Percentiles rank a stretch among this genome's conserved stretches.
phyloP scores from a whole-genome alignment of 2,797 vertebrate species.

The Cetoscarus ocellatus region DNA sequence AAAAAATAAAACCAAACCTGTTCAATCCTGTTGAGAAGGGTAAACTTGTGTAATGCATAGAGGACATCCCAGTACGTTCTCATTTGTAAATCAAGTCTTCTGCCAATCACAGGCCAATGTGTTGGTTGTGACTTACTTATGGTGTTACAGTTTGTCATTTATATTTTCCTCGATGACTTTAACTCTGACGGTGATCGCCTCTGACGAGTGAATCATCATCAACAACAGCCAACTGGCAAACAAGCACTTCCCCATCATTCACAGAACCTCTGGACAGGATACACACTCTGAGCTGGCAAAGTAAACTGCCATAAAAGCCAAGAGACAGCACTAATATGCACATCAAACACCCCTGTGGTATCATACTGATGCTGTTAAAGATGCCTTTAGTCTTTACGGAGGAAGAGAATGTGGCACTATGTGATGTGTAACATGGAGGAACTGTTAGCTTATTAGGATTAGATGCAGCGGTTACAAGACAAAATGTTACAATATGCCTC shows the following conservation, averaged over 20 bases:
- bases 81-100: conserved; percentile 4
- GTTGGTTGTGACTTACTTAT: background rate
- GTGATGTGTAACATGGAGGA: background rate
- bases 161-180: conserved; percentile 27
- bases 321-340: conserved; percentile 4
- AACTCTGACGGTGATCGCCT: conserved; percentile 22
- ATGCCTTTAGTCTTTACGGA: background rate
- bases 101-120: background rate
- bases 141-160: conserved; percentile 7
- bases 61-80: background rate
- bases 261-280: conserved; percentile 30
- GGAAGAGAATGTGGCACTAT: background rate
- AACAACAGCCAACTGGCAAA: conserved; percentile 51
- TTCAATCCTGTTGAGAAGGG: background rate
- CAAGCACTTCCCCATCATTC: conserved; percentile 15
- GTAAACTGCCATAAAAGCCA: conserved; percentile 23
- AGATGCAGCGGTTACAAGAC: no score
- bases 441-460: no score
- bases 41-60: background rate
- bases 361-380: conserved; percentile 11
- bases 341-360: conserved; percentile 6
- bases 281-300: conserved; percentile 30
- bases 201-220: conserved; percentile 25
- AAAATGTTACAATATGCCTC: background rate
- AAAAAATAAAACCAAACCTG: no score